A percentile compares a stretch with the other conserved stretches of the same genome.
Evolutionary conservation across 2,113 vertebrate genomes (phyloP).

Genomic region (Ameiurus melas): DNA sequence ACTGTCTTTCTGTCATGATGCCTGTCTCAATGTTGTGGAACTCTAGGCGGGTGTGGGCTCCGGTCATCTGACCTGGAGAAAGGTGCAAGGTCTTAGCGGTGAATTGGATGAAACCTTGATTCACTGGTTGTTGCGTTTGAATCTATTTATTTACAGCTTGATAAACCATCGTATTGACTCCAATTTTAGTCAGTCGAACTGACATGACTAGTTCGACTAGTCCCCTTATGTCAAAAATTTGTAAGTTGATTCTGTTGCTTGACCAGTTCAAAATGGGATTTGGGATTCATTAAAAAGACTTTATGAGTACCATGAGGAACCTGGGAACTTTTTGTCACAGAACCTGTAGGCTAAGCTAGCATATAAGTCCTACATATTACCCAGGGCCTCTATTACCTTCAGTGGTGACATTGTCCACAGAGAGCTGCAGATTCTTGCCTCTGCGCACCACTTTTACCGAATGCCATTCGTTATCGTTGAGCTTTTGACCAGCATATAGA

Average conservation of each 20-base stretch:
- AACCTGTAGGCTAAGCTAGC: background rate
- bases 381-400: constrained; percentile 74
- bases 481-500: constrained; percentile 87
- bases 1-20: constrained; percentile 92
- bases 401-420: constrained; percentile 89
- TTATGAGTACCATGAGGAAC: background rate
- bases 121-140: background rate
- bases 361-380: background rate
- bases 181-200: background rate
- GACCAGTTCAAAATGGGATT: background rate
- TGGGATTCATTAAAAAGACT: background rate
- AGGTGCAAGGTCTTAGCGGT: background rate
- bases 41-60: constrained; percentile 89
- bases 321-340: background rate
- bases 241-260: background rate
- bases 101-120: background rate
- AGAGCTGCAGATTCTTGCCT: constrained; percentile 88
- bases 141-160: background rate
- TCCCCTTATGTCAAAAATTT: background rate
- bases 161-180: background rate
- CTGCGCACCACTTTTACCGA: constrained; percentile 83
- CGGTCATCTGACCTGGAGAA: constrained; percentile 85
- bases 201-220: background rate
- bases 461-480: constrained; percentile 96
- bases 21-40: constrained; percentile 96